These are phyloP conservation scores for Athene cunicularia DNA, from an alignment of 2,113 vertebrate species.

Conservation along the genomic window DNA sequence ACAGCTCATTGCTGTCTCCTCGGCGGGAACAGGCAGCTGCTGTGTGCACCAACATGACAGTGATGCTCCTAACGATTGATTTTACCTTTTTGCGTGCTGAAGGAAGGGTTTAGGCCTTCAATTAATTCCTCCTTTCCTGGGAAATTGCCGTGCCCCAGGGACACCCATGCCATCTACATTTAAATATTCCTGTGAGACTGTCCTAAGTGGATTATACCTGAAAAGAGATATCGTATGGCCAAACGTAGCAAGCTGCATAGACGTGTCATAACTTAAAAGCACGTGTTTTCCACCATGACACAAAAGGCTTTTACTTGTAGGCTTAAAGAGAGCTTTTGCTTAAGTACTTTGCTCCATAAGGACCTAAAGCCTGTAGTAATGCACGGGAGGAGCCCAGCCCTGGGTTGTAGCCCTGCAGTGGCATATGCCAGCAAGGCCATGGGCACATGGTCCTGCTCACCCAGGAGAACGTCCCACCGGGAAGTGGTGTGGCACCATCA, in stretches of 20 bases:
- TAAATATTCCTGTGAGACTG: not conserved
- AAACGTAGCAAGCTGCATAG: not conserved
- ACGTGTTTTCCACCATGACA: fast-evolving
- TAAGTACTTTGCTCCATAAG: not conserved
- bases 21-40: not conserved
- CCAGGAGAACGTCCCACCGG: not conserved
- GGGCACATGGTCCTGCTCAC: not conserved
- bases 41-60: fast-evolving
- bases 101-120: not conserved
- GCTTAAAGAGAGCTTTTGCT: not conserved
- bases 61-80: not conserved
- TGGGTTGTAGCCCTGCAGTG: not conserved
- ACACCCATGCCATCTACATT: not conserved
- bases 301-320: not conserved
- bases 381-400: not conserved
- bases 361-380: not conserved
- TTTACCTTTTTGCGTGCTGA: not conserved
- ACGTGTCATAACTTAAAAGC: not conserved
- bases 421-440: fast-evolving
- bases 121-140: not conserved
- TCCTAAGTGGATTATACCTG: not conserved
- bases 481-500: fast-evolving
- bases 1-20: fast-evolving
- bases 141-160: not conserved
- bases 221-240: not conserved